These are phyloP conservation scores for Campopleginae sp. DNA, from an alignment of 2,888 invertebrate species.

Conservation along the genomic window DNA sequence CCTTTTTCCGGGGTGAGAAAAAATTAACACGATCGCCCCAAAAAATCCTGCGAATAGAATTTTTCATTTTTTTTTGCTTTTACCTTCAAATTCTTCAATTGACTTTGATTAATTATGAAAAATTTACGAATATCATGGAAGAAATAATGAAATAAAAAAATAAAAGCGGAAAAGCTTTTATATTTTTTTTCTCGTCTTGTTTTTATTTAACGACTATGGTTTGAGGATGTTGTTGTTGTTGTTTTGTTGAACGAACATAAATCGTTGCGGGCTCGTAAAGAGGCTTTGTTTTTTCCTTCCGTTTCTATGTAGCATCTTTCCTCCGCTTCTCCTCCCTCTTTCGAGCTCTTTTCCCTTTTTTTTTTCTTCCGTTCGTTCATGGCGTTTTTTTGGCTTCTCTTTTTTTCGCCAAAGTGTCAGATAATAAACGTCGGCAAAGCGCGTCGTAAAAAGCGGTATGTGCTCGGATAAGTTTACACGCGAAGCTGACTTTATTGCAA, in stretches of 20 bases:
- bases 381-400: slow-evolving; percentile 20
- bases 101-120: not conserved
- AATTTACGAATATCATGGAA: not conserved
- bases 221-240: slow-evolving; percentile 23
- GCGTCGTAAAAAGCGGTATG: slow-evolving; percentile 68
- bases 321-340: not conserved
- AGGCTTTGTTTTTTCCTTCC: slow-evolving; percentile 57
- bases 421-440: slow-evolving; percentile 68
- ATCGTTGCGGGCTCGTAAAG: slow-evolving; percentile 60
- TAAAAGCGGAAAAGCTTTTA: not conserved
- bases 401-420: slow-evolving; percentile 61
- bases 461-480: slow-evolving; percentile 69
- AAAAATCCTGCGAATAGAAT: not conserved
- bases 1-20: not conserved
- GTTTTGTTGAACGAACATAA: slow-evolving; percentile 46
- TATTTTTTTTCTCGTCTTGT: not conserved
- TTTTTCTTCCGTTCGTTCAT: slow-evolving; percentile 18
- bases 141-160: not conserved
- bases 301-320: slow-evolving; percentile 36
- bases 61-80: not conserved
- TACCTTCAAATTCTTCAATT: not conserved
- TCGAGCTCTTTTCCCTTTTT: slow-evolving; percentile 22
- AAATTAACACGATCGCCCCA: not conserved
- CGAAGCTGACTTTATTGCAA: slow-evolving; percentile 71
- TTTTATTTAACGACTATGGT: not conserved